Base-by-base conservation (phyloP, 2,797 vertebrate species). In the Strix occidentalis region DNA sequence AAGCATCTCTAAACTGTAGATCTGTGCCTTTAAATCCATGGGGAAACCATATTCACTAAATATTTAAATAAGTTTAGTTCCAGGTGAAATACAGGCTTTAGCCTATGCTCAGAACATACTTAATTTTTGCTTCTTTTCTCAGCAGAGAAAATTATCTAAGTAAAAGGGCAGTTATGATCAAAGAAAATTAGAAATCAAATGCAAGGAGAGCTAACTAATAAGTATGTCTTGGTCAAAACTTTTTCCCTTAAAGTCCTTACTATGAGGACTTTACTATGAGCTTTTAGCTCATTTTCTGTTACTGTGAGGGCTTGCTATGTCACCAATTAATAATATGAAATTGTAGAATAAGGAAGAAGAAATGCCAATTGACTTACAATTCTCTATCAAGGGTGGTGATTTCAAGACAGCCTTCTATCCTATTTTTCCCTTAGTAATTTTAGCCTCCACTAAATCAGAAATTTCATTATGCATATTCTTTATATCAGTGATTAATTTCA, bases 401-500 rank as follows among this genome's bases (percentile, higher is more conserved):
- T 95, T 90, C 75, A 89, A 87, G 50, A 77, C 0, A 1, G 6
- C 8, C 13, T 91, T 76, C 31, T 84, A 50, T 90, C 7, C 8
- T 84, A 11, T 72, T 88, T 93, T 92, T 60, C 37, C 41, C 13
- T 82, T 46, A 46, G 51, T 29, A 94, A 88, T 65, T 87, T 87
- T 85, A 90, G 26, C 26, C 12, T 72, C 29, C 89, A 17, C 13
- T 92, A 92, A 89, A 84, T 91, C 24, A 92, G 65, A 86, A 88
- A 76, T 91, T 76, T 76, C 37, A 39, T 90, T 89, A 75, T 80
- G 13, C 11, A 13, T 85, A 60, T 86, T 92, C n/a, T 15, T 83
- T 85, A 70, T 85, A 74, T 85, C 78, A 78, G 57, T 86, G 61
- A 85, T 61, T 92, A 75, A 93, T 89, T 96, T 95, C 69, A 92